A percentile compares a stretch with the other conserved stretches of the same genome.
Evolutionary conservation across 2,113 vertebrate genomes (phyloP).

Genomic region (Columba janthina): DNA sequence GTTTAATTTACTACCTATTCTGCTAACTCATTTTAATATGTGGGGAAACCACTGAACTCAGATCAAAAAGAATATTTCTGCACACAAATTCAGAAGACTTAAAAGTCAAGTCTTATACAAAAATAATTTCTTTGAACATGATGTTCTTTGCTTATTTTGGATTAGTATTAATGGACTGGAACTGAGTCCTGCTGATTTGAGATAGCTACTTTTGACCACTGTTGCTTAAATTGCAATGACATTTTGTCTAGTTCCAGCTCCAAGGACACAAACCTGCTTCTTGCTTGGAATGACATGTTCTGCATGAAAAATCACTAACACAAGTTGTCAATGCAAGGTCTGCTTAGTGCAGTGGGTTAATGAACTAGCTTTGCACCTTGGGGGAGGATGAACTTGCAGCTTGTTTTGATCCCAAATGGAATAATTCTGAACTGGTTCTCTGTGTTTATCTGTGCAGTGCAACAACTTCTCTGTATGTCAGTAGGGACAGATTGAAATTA

Average conservation of each 20-base stretch:
- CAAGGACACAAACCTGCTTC: constrained; percentile 25
- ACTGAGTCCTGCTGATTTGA: constrained; percentile 40
- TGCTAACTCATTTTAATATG: constrained; percentile 12
- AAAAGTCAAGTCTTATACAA: constrained; percentile 63
- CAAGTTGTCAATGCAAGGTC: background rate
- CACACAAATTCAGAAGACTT: constrained; percentile 8
- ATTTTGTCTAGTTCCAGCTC: constrained; percentile 50
- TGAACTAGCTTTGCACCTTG: background rate
- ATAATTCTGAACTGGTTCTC: background rate
- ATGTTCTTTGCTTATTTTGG: constrained; percentile 67
- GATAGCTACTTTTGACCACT: constrained; percentile 54
- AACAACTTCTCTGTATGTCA: background rate
- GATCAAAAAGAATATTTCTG: constrained; percentile 67
- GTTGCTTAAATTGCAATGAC: constrained; percentile 50
- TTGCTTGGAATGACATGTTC: background rate
- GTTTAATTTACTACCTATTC: constrained; percentile 42
- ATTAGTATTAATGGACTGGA: constrained; percentile 55
- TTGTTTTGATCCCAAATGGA: constrained; percentile 19
- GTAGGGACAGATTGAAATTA: background rate
- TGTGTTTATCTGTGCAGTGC: background rate
- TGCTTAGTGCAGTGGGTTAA: background rate
- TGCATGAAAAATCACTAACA: background rate
- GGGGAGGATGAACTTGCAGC: background rate
- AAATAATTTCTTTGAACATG: constrained; percentile 60
- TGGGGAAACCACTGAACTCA: constrained; percentile 37